Conservation (phyloP, 2,113 vertebrate genomes). For the Corythornis madagascariensis region DNA sequence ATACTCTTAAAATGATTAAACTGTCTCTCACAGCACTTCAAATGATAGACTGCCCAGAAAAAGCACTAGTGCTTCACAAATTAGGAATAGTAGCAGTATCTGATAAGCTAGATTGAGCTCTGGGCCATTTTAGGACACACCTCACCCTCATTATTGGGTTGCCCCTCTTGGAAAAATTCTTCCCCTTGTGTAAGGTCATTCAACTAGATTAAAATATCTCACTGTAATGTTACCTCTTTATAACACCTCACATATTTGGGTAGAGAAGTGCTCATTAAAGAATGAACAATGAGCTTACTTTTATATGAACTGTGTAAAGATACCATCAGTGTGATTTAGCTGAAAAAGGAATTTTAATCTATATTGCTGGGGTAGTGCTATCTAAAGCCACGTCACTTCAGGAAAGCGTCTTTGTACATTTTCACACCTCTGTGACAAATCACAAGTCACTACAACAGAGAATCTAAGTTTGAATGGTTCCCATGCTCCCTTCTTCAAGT, state of each 20-base stretch:
- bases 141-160: constrained; percentile 53
- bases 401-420: too few species aligned
- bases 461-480: constrained; percentile 17
- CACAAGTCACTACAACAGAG: not conserved
- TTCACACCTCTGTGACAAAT: too few species aligned
- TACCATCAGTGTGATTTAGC: not conserved
- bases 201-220: constrained; percentile 58
- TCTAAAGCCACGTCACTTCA: not conserved
- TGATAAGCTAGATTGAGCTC: constrained; percentile 61
- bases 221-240: constrained; percentile 21
- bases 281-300: constrained; percentile 22
- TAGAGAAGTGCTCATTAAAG: not conserved
- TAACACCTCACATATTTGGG: not conserved
- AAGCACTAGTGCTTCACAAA: constrained; percentile 62
- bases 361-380: not conserved
- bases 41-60: constrained; percentile 64
- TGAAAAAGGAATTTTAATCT: constrained; percentile 27
- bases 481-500: not conserved
- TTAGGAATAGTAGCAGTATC: constrained; percentile 51
- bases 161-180: constrained; percentile 44
- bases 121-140: constrained; percentile 57
- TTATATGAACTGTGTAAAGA: not conserved
- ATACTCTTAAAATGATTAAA: constrained; percentile 69
- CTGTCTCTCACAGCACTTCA: constrained; percentile 59
- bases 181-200: constrained; percentile 62